Evolutionary conservation across 2,888 invertebrate species (phyloP).

Genomic region (Drosophila histrio): DNA sequence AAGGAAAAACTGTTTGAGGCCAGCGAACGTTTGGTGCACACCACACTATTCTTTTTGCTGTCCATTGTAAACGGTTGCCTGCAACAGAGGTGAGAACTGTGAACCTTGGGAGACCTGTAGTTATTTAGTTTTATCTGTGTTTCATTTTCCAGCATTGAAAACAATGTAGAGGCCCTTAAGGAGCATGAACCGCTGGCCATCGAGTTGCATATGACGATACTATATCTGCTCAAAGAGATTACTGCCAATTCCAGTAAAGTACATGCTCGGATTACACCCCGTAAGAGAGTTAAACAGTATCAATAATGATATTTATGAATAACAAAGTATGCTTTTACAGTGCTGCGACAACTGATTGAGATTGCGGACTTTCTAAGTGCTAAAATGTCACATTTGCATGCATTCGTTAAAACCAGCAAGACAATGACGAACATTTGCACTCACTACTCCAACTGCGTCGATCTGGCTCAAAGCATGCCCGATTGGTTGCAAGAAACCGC

Average conservation of each 20-base stretch:
- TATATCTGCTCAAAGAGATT: slow-evolving; percentile 29
- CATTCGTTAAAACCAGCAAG: slow-evolving; percentile 64
- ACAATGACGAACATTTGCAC: slow-evolving; percentile 52
- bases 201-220: slow-evolving; percentile 37
- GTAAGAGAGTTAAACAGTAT: slow-evolving; percentile 17
- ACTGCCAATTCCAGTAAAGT: not conserved
- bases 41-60: slow-evolving; percentile 39
- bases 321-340: slow-evolving; percentile 22
- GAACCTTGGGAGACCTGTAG: not conserved
- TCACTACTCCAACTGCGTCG: slow-evolving; percentile 30
- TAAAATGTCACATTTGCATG: slow-evolving; percentile 31
- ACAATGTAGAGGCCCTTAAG: slow-evolving; percentile 7
- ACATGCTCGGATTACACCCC: slow-evolving; percentile 21
- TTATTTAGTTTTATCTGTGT: not conserved
- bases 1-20: slow-evolving; percentile 12
- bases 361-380: slow-evolving; percentile 44
- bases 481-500: slow-evolving; percentile 58
- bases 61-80: slow-evolving; percentile 34
- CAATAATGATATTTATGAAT: not conserved
- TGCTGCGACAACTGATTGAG: slow-evolving; percentile 50
- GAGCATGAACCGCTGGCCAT: slow-evolving; percentile 27
- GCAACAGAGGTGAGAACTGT: slow-evolving; percentile 17
- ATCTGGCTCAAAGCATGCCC: not conserved
- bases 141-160: slow-evolving; percentile 10
- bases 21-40: slow-evolving; percentile 43